Conservation (phyloP, 2,113 vertebrate species). For the Naja naja region DNA sequence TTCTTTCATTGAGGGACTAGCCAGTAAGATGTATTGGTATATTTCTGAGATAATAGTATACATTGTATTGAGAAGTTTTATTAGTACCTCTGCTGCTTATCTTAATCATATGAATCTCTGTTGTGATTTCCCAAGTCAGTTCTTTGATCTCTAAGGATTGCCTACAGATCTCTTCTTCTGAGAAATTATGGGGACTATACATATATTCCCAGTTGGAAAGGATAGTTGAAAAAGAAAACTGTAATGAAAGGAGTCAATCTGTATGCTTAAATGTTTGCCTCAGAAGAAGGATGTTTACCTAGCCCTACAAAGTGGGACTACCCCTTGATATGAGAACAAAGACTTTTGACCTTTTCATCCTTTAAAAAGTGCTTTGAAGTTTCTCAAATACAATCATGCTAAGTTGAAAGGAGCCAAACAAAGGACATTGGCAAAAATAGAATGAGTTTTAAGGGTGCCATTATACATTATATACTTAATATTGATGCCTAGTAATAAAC, state of each 20-base stretch:
- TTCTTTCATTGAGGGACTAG: background rate
- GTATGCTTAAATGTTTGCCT: slow-evolving; percentile 47
- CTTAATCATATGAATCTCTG: background rate
- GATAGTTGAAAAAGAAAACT: slow-evolving; percentile 26
- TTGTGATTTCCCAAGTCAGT: slow-evolving; percentile 5
- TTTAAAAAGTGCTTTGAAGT: slow-evolving; percentile 68
- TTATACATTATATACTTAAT: slow-evolving; percentile 51
- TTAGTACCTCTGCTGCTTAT: background rate
- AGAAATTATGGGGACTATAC: background rate
- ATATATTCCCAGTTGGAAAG: slow-evolving; percentile 27
- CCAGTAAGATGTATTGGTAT: background rate
- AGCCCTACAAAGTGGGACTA: slow-evolving; percentile 40
- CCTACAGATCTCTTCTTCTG: slow-evolving; percentile 7
- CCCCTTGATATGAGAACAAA: slow-evolving; percentile 56
- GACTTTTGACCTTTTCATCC: slow-evolving; percentile 43
- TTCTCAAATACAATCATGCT: slow-evolving; percentile 60
- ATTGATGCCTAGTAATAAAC: slow-evolving; percentile 50
- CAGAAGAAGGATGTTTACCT: slow-evolving; percentile 64
- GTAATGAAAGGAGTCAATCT: slow-evolving; percentile 52
- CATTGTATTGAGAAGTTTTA: background rate
- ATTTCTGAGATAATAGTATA: background rate
- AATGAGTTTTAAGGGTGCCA: slow-evolving; percentile 50
- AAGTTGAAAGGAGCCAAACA: slow-evolving; percentile 58
- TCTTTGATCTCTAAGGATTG: background rate
- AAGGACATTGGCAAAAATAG: slow-evolving; percentile 49